These are phyloP conservation scores for Zeus faber DNA, from an alignment of 2,113 vertebrate genomes.

Conservation along the genomic window DNA sequence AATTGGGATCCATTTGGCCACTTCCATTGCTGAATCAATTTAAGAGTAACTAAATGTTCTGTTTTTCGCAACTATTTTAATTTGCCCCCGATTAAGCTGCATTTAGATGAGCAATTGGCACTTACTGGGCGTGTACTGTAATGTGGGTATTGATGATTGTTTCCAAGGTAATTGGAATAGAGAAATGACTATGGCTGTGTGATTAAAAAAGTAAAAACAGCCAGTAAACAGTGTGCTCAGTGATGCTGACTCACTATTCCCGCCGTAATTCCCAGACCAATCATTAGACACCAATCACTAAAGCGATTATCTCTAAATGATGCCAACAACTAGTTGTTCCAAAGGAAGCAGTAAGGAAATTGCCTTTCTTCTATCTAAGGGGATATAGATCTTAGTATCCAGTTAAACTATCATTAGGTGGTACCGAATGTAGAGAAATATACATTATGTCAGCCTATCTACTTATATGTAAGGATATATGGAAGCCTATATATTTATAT, in stretches of 20 bases:
- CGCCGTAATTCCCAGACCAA: conserved; percentile 59
- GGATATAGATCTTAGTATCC: too few species aligned
- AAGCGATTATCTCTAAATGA: conserved; percentile 71
- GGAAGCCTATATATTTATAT: too few species aligned
- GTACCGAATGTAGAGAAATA: too few species aligned
- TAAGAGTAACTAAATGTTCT: conserved; percentile 26
- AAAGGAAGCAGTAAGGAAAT: conserved; percentile 45
- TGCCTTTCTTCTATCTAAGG: conserved; percentile 30
- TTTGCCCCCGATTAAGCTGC: conserved; percentile 38
- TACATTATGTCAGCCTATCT: too few species aligned
- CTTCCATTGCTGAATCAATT: conserved; percentile 29
- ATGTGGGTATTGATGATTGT: conserved; percentile 56
- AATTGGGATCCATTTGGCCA: not conserved
- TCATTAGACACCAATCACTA: conserved; percentile 66
- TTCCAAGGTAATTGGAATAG: conserved; percentile 58
- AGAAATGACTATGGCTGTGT: conserved; percentile 40
- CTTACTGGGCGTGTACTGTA: conserved; percentile 51
- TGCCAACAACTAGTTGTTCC: conserved; percentile 62
- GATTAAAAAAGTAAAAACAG: conserved; percentile 58
- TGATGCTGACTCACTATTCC: conserved; percentile 44
- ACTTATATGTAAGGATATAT: too few species aligned
- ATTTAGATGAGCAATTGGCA: conserved; percentile 51
- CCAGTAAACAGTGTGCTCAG: conserved; percentile 53
- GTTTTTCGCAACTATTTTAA: conserved; percentile 54
- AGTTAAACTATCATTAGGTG: too few species aligned